Evolutionary conservation across 2,888 invertebrate species (phyloP), one percentile per base, ranked within the genome.

Genomic region (Ichneumoninae sp.): DNA sequence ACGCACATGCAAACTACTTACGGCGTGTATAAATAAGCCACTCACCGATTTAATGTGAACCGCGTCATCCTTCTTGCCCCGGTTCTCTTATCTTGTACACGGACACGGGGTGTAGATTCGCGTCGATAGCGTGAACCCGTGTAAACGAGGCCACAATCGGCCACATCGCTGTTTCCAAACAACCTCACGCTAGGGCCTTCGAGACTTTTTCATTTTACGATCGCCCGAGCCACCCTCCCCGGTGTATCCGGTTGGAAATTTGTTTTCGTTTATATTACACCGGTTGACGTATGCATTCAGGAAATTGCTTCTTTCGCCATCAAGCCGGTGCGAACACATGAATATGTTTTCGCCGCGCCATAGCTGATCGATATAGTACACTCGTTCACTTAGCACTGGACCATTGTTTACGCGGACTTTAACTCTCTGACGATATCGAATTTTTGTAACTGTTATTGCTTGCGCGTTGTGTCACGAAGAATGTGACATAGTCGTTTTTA

Each of bases 291-390:
- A 75, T 52, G 83, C 65, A 69, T 77, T 70, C 81, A 83, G 81
- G 77, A 83, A 85, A 85, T 83, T 85, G 81, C 83, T 85, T 83
- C 77, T 83, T 83, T 81, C 77, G 69, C 68, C 77, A 78, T 83
- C 83, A 16, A 69, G 33, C 19, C 47, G 65, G 33, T 36, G 74
- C 13, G 74, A 26, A 10, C 19, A 13, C n/a, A 60, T 65, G 70
- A 50, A 73, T 65, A 40, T 40, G 40, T 40, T 60, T 4, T 47
- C 47, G 33, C 26, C 57, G 44, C 50, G 16, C 13, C 22, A 30
- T 3, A 54, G 33, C 22, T 7, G 7, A 16, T 52, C 52, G 52
- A 52, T 19, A 3, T 52, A 7, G 8, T 2, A 16, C 52, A 0
- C 26, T 13, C 26, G 22, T 26, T 22, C 26, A 26, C 57, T 4